phyloP scores from a whole-genome alignment of 2,888 invertebrate genomes.

The Odontocerum albicorne region DNA sequence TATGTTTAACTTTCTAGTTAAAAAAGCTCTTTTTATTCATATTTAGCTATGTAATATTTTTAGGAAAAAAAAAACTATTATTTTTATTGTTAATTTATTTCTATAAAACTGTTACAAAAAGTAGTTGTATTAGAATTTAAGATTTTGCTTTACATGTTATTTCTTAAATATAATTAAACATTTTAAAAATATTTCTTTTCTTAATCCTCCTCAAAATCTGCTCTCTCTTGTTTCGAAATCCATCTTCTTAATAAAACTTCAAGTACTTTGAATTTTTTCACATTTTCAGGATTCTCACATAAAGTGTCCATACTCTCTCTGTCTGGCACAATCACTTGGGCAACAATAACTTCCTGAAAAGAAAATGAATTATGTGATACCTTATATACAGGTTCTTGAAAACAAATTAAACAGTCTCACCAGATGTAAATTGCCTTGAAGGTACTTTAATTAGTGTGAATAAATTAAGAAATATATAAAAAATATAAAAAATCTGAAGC shows the following conservation, averaged over 20 bases:
- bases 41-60: too few species aligned
- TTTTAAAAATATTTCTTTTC: too few species aligned
- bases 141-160: not conserved
- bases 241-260: slow-evolving; percentile 69
- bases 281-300: slow-evolving; percentile 49
- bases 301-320: slow-evolving; percentile 40
- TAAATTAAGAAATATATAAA: not conserved
- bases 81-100: too few species aligned
- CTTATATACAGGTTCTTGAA: slow-evolving; percentile 16
- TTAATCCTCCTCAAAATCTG: slow-evolving; percentile 45
- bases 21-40: too few species aligned
- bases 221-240: slow-evolving; percentile 52
- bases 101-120: too few species aligned
- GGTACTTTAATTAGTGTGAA: too few species aligned
- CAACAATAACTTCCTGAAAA: slow-evolving; percentile 68
- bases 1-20: too few species aligned
- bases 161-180: not conserved
- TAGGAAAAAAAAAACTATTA: too few species aligned
- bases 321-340: slow-evolving; percentile 60
- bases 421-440: too few species aligned
- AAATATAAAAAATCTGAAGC: not conserved
- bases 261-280: slow-evolving; percentile 61
- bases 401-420: too few species aligned
- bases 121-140: too few species aligned
- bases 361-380: slow-evolving; percentile 8